phyloP scores from a whole-genome alignment of 2,888 invertebrate species.

The Lutraria lutraria region DNA sequence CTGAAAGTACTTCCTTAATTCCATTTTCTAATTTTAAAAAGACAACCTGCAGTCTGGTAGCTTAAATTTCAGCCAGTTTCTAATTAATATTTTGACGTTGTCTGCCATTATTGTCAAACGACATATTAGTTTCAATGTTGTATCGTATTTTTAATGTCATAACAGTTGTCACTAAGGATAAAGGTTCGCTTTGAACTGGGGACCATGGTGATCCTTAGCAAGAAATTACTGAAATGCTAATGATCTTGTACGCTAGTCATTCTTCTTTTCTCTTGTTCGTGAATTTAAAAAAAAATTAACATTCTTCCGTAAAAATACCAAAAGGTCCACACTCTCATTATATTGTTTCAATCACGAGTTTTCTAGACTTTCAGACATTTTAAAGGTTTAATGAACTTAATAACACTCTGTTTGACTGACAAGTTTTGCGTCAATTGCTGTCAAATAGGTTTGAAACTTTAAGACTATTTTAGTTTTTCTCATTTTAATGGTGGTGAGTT shows the following conservation, averaged over 20 bases:
- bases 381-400: slow-evolving; percentile 26
- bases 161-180: slow-evolving; percentile 8
- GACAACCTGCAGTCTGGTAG: background rate
- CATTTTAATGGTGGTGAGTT: background rate
- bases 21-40: slow-evolving; percentile 2
- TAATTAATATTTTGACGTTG: slow-evolving; percentile 21
- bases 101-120: slow-evolving; percentile 21
- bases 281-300: background rate
- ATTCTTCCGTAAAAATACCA: slow-evolving; percentile 12
- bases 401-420: slow-evolving; percentile 20
- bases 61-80: slow-evolving; percentile 15
- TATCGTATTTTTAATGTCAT: slow-evolving; percentile 19
- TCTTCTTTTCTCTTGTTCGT: background rate
- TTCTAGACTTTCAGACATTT: slow-evolving; percentile 23
- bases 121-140: background rate
- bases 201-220: background rate
- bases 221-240: slow-evolving; percentile 5
- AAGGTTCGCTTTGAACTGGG: background rate
- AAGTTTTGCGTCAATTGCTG: slow-evolving; percentile 24
- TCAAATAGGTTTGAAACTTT: slow-evolving; percentile 26
- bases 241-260: background rate
- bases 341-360: slow-evolving; percentile 12
- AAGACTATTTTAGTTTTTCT: background rate
- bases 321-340: slow-evolving; percentile 24
- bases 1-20: background rate